Base-by-base conservation (phyloP, 2,888 invertebrate genomes). In the Phania funesta region DNA sequence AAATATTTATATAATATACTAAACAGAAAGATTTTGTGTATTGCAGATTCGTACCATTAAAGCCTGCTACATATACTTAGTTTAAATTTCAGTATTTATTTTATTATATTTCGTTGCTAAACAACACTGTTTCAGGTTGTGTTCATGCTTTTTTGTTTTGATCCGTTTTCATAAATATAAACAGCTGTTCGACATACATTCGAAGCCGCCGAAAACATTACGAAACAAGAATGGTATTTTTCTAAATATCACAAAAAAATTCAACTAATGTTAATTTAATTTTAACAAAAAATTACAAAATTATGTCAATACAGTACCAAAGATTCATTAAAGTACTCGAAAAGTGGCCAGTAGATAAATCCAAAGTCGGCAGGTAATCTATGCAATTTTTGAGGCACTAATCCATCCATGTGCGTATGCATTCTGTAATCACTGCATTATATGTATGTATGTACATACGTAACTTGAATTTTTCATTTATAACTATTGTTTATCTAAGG, bases 301-400 rank as follows among this genome's bases (percentile, higher is more conserved):
- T 83, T 73, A 95, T 94, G 94, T 94, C 94, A 89, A 92, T 93
- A 85, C 93, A 92, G 87, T 96, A 95, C 87, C 95, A 94, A 90
- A 93, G 94, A 90, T 95, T 95, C 88, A 90, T 94, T 41, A 93
- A 93, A 92, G 91, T 96, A 83, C 92, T 96, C 84, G 94, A 95
- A 90, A 94, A 94, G 91, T 96, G 96, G 96, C 96, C 96, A 32
- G 87, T 95, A 56, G 96, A 96, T 88, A 92, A 92, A 87, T 92
- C 92, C 62, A 96, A 96, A 92, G 90, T 92, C 41, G 94, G 94
- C 89, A 94, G 95, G 96, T 95, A 92, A 90, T 88, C 35, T 70
- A 52, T 6, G 4, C n/a, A n/a, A n/a, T n/a, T n/a, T n/a, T n/a
- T n/a, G n/a, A n/a, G n/a, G n/a, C n/a, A n/a, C n/a, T n/a, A n/a